These are phyloP conservation scores for Toxostoma redivivum DNA, from an alignment of 2,113 vertebrate species.

Conservation along the genomic window DNA sequence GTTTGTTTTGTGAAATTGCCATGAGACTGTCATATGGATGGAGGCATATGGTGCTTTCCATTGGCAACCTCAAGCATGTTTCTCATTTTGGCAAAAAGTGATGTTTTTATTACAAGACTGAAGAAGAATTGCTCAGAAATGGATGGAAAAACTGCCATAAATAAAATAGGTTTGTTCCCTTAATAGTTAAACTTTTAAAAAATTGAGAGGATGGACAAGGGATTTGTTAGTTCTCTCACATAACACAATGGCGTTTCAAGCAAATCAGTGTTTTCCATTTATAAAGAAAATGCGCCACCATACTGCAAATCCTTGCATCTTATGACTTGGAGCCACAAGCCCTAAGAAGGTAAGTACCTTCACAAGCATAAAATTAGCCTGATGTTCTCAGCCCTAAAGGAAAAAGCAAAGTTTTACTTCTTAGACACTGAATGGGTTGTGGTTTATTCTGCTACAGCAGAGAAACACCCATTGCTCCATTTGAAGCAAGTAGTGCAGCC, in stretches of 20 bases:
- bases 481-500: neutral
- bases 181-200: neutral
- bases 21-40: neutral
- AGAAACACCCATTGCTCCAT: neutral
- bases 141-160: neutral
- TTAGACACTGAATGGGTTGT: neutral
- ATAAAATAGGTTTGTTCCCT: neutral
- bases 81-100: neutral
- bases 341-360: neutral
- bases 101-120: neutral
- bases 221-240: neutral
- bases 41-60: neutral
- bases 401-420: neutral
- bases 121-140: neutral
- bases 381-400: neutral
- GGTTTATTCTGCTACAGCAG: neutral
- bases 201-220: neutral
- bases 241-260: neutral
- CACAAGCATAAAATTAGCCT: neutral
- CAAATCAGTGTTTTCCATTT: neutral
- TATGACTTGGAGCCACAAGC: neutral
- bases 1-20: neutral
- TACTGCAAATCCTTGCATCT: neutral
- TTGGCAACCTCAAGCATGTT: accelerated
- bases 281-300: neutral